These are phyloP conservation scores for Phragmatobia fuliginosa DNA, from an alignment of 2,888 invertebrate species.

Conservation along the genomic window DNA sequence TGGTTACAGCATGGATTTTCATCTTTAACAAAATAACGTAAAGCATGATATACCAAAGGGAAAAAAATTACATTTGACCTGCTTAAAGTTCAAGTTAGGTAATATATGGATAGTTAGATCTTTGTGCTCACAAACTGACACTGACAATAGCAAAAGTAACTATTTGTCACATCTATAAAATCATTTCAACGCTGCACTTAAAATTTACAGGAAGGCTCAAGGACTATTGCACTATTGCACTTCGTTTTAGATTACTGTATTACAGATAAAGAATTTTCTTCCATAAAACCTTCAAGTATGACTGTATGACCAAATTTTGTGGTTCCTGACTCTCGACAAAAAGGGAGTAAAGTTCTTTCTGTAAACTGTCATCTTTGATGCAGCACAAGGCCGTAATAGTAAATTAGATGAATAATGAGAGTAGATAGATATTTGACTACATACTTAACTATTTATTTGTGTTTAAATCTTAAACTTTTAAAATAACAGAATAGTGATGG, in stretches of 20 bases:
- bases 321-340: background rate
- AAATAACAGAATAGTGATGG: slow-evolving; percentile 74
- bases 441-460: background rate
- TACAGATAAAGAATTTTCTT: background rate
- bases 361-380: background rate
- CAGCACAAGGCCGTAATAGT: background rate
- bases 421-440: background rate
- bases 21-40: slow-evolving; percentile 38
- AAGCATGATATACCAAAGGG: slow-evolving; percentile 27
- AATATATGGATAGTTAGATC: background rate
- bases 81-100: background rate
- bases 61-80: background rate
- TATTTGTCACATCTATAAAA: background rate
- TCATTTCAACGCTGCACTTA: background rate
- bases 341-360: background rate
- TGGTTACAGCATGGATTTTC: slow-evolving; percentile 6
- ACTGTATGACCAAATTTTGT: background rate
- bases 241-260: background rate
- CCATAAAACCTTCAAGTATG: background rate
- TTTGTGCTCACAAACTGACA: slow-evolving; percentile 5
- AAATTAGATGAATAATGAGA: background rate
- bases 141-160: background rate
- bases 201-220: background rate
- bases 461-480: background rate
- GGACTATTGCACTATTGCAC: background rate